Evolutionary conservation across 2,797 vertebrate genomes (phyloP).

Genomic region (Anableps anableps): DNA sequence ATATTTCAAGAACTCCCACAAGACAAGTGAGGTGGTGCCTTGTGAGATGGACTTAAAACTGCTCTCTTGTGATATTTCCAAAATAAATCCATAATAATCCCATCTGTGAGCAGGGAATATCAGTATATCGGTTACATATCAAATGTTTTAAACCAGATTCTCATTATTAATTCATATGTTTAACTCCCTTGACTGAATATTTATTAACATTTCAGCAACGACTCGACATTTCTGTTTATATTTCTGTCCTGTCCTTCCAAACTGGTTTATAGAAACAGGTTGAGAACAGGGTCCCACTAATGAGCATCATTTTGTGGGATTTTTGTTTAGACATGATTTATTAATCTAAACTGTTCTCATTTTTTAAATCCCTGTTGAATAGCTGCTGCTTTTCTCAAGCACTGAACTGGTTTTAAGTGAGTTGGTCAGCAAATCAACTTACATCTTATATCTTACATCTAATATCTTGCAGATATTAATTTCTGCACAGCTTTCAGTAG

Average conservation of each 20-base stretch:
- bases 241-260: background rate
- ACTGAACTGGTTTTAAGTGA: background rate
- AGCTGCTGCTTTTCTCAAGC: background rate
- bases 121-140: background rate
- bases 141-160: background rate
- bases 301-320: background rate
- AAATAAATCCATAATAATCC: background rate
- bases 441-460: no score
- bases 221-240: background rate
- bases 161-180: conserved; percentile 3
- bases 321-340: background rate
- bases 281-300: background rate
- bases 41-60: background rate
- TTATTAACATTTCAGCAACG: background rate
- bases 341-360: background rate
- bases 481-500: background rate
- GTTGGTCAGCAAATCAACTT: background rate
- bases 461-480: no score
- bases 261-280: background rate
- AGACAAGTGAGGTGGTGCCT: background rate
- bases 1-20: background rate
- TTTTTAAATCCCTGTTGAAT: background rate
- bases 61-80: background rate
- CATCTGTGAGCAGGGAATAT: background rate
- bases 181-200: background rate